Conservation (phyloP, 2,888 invertebrate genomes). For the Hedya salicella region DNA sequence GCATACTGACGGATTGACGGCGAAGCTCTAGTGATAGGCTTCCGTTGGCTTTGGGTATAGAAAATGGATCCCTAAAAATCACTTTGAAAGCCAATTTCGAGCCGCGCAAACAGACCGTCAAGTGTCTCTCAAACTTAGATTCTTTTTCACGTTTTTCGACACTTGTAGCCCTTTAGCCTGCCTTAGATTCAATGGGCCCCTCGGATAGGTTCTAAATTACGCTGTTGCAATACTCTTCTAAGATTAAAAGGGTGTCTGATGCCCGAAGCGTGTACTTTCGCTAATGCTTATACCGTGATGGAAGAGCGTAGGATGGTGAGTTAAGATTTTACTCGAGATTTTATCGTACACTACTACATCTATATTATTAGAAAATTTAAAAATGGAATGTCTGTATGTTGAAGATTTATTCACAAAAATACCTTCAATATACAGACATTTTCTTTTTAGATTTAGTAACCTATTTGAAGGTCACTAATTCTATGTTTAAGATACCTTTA, state of each 20-base stretch:
- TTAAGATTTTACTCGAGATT: slow-evolving; percentile 25
- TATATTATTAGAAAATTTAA: too few relatives aligned
- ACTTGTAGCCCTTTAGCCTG: slow-evolving; percentile 66
- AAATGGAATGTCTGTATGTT: too few relatives aligned
- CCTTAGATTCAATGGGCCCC: slow-evolving; percentile 72
- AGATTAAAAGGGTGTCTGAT: slow-evolving; percentile 81
- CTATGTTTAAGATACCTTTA: too few relatives aligned
- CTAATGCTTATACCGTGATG: slow-evolving; percentile 44
- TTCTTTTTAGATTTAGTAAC: too few relatives aligned
- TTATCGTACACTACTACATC: too few relatives aligned
- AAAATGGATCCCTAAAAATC: slow-evolving; percentile 36
- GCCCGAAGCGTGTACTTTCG: slow-evolving; percentile 62
- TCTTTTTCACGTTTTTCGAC: slow-evolving; percentile 66
- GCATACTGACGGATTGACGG: too few relatives aligned
- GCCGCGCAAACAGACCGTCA: slow-evolving; percentile 30
- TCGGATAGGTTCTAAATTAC: slow-evolving; percentile 81
- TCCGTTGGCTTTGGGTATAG: too few relatives aligned
- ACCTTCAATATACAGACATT: too few relatives aligned
- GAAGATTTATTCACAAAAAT: too few relatives aligned
- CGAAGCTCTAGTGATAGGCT: too few relatives aligned
- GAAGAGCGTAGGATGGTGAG: slow-evolving; percentile 27
- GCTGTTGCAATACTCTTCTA: slow-evolving; percentile 75
- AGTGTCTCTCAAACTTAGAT: slow-evolving; percentile 58
- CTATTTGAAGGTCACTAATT: too few relatives aligned
- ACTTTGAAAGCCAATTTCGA: slow-evolving; percentile 46